Evolutionary conservation across 1,140 invertebrate genomes (phyloP), one percentile per base, ranked within the genome.

Genomic region (Neuroterus valhalla): DNA sequence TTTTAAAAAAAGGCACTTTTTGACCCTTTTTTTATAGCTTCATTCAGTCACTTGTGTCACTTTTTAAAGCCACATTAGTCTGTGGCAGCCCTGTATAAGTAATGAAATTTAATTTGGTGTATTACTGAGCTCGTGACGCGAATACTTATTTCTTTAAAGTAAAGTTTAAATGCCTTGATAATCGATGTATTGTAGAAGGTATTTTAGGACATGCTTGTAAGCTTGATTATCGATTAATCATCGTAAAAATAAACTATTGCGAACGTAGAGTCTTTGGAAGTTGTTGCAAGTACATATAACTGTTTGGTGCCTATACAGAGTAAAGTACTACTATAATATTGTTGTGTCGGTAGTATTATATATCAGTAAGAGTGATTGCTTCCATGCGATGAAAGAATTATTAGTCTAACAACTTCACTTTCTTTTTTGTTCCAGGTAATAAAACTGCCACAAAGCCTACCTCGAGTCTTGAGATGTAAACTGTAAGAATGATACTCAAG

Each of bases 381-480:
- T 38, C 23, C 5, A 62, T 14, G 21, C 14, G 55, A 31, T 62
- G 55, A 62, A 62, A 62, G 55, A 62, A 62, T 62, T 62, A 62
- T 62, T 62, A 62, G 21, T 62, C 55, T 62, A 15, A 62, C 23
- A 38, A 62, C 55, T 62, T 62, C 23, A 62, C 55, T 62, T 62
- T 62, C 23, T 31, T 62, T 62, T 62, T 62, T 62, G 55, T 62
- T 62, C 15, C 55, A 62, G 55, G 55, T 62, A 62, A 62, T 23
- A 31, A 17, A 48, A 52, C 50, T 21, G 19, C 19, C 52, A 55
- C 23, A 26, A 31, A 5, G 26, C 12, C 21, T 62, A 15, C 26
- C 5, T 62, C 46, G 15, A 62, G 55, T 23, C 55, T 62, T 26
- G 26, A 26, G 46, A 48, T 48, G n/a, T 48, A 38, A 38, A 52